Base-by-base conservation (phyloP, 2,888 invertebrate species). In the Limulus polyphemus region DNA sequence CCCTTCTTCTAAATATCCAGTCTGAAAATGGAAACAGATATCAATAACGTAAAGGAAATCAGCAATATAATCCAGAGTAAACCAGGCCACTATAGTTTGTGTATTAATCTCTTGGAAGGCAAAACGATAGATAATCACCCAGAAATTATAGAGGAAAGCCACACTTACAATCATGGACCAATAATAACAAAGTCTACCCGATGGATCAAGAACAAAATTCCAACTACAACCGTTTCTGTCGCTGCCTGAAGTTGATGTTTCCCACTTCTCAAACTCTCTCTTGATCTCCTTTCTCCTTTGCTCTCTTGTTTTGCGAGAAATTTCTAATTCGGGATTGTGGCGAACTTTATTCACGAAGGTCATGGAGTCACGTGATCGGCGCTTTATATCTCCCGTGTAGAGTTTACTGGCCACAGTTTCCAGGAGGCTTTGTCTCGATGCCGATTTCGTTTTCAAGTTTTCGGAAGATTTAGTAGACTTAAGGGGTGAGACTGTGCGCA, bases 121-220 rank as follows among this genome's bases (percentile, higher is more conserved):
- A 83, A 94, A 97, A 79, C 97, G 87, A 82, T 95, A 97, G 77
- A 95, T 93, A 81, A 97, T 92, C 78, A 92, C 92, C 94, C 93
- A 94, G 76, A 94, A 90, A 79, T 94, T 94, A 82, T 94, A 94
- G 74, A 94, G 86, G 80, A 93, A 94, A 75, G 93, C 93, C 75
- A 93, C 84, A 70, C 92, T 92, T 71, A 94, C 93, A 72, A 93
- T 90, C 88, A 93, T 90, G 72, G 92, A 92, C 94, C 94, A 94
- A 76, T 93, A 93, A 81, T 94, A 94, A 79, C 91, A 92, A 68
- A 97, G 83, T 59, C 95, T 84, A 69, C 97, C 97, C 70, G 97
- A 93, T 46, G 98, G 98, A 81, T 98, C 98, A 78, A 98, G 98
- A 70, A 98, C 94, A 79, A 97, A 94, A 59, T 93, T 92, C 87